Evolutionary conservation across 30 jellyfish, hydroid and myxozoan species (phyloP), one percentile per base, ranked within the genome.

Genomic region (Mastigias papua): DNA sequence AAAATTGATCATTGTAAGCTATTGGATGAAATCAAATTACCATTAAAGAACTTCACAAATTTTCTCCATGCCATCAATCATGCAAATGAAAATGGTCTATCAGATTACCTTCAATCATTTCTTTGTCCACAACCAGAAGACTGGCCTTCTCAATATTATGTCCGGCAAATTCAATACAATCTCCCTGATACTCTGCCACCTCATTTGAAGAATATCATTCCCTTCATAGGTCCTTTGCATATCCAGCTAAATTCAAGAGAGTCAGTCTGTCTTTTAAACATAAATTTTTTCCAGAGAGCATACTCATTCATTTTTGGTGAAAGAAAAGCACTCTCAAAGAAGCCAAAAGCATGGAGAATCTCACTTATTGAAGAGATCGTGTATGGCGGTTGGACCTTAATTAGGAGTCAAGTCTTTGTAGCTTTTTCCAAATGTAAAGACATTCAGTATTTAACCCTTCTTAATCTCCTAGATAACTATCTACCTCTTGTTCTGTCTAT

Each of bases 241-340:
- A 73, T 66, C 20, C 92, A 82, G 69, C 64, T 82, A 30, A 82
- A 82, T 82, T 83, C 84, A 37, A 66, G 92, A 32, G 85, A 82
- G 71, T 65, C 75, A 34, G 32, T 82, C 19, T 82, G 92, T 69
- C 46, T 82, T 48, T 37, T 65, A 31, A 68, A 65, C 76, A 65
- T 82, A 16, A 42, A 82, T 20, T 54, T 82, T 68, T 61, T 60
- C 48, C 60, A 65, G 42, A 34, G 20, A 5, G 83, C 83, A 23
- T 68, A 82, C 66, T 48, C 76, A n/a, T 66, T 15, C 34, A 65
- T 82, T 76, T 82, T 82, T 68, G 92, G 92, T 11, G 85, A 25
- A 2, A 64, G 61, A 66, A 82, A 82, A 61, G 19, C 21, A 13
- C 71, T 82, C 19, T 61, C 92, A 60, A 80, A 80, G 71, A 80